Conservation (phyloP, 2,797 vertebrate species). For the Sebastes diaconus region DNA sequence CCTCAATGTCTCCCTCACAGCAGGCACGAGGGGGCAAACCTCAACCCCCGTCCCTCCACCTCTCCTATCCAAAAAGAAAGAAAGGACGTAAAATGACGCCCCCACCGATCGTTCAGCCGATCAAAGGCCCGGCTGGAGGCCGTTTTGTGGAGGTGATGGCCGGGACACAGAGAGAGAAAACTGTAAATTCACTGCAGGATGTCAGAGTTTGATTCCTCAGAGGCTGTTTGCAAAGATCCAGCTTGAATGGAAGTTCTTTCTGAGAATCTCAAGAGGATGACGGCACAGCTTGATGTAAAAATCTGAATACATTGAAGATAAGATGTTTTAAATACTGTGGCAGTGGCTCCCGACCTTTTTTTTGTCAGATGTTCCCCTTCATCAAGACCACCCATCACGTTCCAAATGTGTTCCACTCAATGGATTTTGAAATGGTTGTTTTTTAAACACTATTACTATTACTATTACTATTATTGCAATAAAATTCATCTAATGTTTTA, state of each 20-base stretch:
- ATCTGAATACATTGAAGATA: neutral
- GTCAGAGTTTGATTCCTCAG: neutral
- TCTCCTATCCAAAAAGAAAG: constrained; percentile 7
- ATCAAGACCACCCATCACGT: neutral
- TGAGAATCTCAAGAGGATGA: neutral
- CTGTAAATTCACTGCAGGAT: constrained; percentile 25
- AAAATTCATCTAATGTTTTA: neutral
- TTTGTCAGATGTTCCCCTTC: neutral
- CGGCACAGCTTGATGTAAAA: neutral
- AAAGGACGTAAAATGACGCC: constrained; percentile 2
- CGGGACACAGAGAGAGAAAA: neutral
- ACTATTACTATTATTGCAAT: neutral
- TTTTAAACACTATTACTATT: neutral
- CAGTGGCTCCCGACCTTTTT: neutral
- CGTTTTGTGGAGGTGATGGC: constrained; percentile 5
- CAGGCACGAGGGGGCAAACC: constrained; percentile 2
- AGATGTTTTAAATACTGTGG: neutral
- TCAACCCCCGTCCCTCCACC: neutral
- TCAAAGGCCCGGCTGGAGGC: constrained; percentile 49
- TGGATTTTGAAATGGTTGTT: neutral
- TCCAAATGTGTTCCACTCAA: neutral
- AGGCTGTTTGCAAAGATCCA: neutral
- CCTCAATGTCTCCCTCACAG: constrained; percentile 21
- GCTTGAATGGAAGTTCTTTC: neutral
- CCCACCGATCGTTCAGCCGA: neutral